Evolutionary conservation across 2,888 invertebrate genomes (phyloP), one percentile per base, ranked within the genome.

Genomic region (Euplexia lucipara): DNA sequence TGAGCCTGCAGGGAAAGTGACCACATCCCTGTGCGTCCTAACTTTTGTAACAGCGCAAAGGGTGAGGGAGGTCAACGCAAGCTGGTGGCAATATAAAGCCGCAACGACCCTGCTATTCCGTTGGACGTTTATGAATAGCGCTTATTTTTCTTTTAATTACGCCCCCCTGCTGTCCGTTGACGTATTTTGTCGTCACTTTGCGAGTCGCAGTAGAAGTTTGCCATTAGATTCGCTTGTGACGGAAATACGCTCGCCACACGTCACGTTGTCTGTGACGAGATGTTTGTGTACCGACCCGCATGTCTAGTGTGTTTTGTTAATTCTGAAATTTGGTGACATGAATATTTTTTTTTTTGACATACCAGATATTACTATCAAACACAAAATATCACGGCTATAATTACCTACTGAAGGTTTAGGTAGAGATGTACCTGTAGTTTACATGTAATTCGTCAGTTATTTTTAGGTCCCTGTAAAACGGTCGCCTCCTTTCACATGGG

Each of bases 81-180:
- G 64, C 72, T 89, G 93, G 94, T 79, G 70, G 85, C 78, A 81
- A 86, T 90, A 90, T 92, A 92, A 92, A 88, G 83, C 89, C 87
- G 79, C 88, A 83, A 87, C 89, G 90, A 88, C 88, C 89, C 83
- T 82, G 90, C 91, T 88, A 91, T 94, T 90, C 86, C 87, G 82
- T 79, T 78, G 82, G 95, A 95, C 95, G 86, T 94, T 93, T 94
- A 95, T 94, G 93, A 94, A 95, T 95, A 90, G 92, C 88, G 86
- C 90, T 92, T 95, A 94, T 95, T 93, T 95, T 95, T 95, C 95
- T 94, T 95, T 94, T 95, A 95, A 95, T 95, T 95, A 95, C 90
- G 90, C 81, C 85, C 83, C 82, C 87, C 83, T 84, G 85, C 86
- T 86, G 88, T 85, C 85, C 86, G 88, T 85, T 86, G 88, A 86